These are phyloP conservation scores for Sylvietta virens DNA, from an alignment of 2,113 vertebrate species.

Conservation along the genomic window DNA sequence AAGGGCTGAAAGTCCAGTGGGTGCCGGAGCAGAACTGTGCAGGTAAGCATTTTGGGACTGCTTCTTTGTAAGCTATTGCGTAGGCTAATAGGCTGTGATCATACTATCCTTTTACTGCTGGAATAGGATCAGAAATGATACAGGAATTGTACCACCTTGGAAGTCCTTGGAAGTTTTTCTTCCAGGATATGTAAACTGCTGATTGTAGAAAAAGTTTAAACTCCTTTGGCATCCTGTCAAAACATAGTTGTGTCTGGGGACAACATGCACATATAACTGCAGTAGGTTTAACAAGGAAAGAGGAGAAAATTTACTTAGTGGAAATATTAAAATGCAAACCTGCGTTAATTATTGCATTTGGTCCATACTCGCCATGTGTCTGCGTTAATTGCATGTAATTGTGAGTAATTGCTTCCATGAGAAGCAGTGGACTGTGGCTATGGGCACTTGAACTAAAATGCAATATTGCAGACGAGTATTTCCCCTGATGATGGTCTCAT, in stretches of 20 bases:
- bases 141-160: neutral
- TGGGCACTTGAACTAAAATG: neutral
- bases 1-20: conserved; percentile 85
- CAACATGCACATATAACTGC: neutral
- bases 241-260: neutral
- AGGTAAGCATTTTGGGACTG: conserved; percentile 72
- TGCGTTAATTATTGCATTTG: neutral
- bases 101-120: neutral
- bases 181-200: neutral
- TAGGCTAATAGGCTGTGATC: neutral
- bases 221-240: neutral
- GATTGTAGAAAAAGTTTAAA: neutral
- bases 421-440: neutral
- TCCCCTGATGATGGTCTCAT: neutral
- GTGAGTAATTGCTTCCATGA: neutral
- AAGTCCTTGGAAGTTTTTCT: neutral
- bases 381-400: conserved; percentile 2
- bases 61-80: neutral
- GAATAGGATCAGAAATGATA: neutral
- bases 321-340: neutral
- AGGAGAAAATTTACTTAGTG: neutral
- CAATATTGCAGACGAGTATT: neutral
- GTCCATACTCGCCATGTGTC: neutral
- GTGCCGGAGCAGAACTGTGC: conserved; percentile 84
- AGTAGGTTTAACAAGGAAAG: neutral